Evolutionary conservation across 2,113 vertebrate genomes (phyloP).

Genomic region (Brachyhypopomus gauderio): DNA sequence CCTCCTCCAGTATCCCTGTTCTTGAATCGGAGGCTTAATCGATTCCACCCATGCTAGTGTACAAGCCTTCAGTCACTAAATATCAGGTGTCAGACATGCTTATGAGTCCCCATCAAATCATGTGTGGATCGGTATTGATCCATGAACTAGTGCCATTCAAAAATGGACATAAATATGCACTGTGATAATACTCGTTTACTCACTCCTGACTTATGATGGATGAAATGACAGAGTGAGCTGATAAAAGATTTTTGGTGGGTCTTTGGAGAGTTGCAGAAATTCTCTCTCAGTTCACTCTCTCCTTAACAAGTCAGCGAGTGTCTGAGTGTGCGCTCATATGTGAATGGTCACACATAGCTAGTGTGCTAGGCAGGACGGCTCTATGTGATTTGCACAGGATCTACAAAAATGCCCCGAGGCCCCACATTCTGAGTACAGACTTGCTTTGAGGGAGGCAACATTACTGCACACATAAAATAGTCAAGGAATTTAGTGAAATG

Average conservation of each 20-base stretch:
- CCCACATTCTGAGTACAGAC: too few species aligned
- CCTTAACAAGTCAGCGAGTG: neutral
- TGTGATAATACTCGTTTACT: neutral
- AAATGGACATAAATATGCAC: neutral
- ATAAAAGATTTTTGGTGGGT: constrained; percentile 11
- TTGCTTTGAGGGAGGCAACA: too few species aligned
- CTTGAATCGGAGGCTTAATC: neutral
- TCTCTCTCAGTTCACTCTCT: neutral
- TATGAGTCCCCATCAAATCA: neutral
- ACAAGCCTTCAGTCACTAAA: neutral
- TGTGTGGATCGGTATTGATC: neutral
- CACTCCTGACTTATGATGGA: constrained; percentile 34
- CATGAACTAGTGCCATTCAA: neutral
- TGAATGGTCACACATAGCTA: neutral
- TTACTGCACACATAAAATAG: too few species aligned
- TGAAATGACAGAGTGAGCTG: constrained; percentile 14
- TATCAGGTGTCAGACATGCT: neutral
- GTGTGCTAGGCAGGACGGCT: constrained; percentile 20
- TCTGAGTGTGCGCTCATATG: neutral
- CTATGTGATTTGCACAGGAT: neutral
- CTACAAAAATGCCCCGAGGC: too few species aligned
- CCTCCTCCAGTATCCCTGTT: neutral
- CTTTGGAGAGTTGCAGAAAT: constrained; percentile 3
- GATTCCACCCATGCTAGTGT: neutral
- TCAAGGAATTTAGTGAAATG: too few species aligned